These are phyloP conservation scores for Salvelinus namaycush DNA, from an alignment of 2,113 vertebrate genomes.

Conservation along the genomic window DNA sequence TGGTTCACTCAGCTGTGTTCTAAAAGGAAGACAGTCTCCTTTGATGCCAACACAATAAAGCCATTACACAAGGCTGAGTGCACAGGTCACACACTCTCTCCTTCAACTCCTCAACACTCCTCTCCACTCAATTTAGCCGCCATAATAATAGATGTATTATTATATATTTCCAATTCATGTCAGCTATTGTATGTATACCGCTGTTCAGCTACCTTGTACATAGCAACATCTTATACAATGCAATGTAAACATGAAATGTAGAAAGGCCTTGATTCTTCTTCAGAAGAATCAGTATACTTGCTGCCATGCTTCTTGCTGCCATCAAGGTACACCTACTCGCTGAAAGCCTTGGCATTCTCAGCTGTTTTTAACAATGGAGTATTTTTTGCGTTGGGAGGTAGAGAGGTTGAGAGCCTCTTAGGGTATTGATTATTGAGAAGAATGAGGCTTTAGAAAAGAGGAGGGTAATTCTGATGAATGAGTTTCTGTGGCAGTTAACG, in stretches of 20 bases:
- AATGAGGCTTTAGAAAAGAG: background rate
- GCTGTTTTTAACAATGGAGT: background rate
- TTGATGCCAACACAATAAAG: slow-evolving; percentile 39
- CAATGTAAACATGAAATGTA: no score
- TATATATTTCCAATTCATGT: no score
- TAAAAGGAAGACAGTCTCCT: background rate
- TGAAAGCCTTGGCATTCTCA: background rate
- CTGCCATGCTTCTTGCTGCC: no score
- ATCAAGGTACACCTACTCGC: background rate
- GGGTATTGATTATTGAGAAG: background rate
- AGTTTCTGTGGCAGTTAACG: background rate
- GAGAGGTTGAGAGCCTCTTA: background rate
- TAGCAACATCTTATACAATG: no score
- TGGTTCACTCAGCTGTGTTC: slow-evolving; percentile 1
- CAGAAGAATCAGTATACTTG: no score
- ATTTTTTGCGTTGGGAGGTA: background rate
- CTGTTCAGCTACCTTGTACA: no score
- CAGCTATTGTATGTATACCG: no score
- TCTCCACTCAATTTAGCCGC: background rate
- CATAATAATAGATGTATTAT: background rate
- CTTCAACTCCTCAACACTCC: slow-evolving; percentile 4
- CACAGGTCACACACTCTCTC: slow-evolving; percentile 27
- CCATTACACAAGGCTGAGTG: slow-evolving; percentile 24
- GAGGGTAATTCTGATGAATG: background rate
- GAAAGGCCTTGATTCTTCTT: no score